These are phyloP conservation scores for Luehdorfia chinensis DNA, from an alignment of 1,140 invertebrate species.

Conservation along the genomic window DNA sequence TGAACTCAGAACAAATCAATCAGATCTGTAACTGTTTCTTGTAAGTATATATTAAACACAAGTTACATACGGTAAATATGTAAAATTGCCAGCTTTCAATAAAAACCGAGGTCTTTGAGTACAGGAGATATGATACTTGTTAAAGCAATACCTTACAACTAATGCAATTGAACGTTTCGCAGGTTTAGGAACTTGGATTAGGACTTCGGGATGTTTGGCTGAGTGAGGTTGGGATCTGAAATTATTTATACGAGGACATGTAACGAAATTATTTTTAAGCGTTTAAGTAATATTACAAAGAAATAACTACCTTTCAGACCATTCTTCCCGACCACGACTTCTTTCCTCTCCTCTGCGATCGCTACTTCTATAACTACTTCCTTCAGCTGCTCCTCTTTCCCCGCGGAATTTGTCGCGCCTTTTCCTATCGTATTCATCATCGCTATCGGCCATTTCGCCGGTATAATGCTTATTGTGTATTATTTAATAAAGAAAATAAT, in stretches of 20 bases:
- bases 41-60: too few species aligned
- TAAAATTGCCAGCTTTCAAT: too few species aligned
- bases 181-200: conserved; percentile 41
- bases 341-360: conserved; percentile 84
- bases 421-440: conserved; percentile 94
- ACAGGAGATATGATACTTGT: too few species aligned
- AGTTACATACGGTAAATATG: too few species aligned
- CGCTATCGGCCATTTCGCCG: conserved; percentile 89
- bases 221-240: conserved; percentile 60
- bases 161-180: conserved; percentile 46
- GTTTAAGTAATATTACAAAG: background rate
- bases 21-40: too few species aligned
- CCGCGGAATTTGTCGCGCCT: conserved; percentile 92
- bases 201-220: conserved; percentile 45
- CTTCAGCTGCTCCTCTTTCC: conserved; percentile 82
- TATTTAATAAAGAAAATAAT: too few species aligned
- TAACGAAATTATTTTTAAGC: background rate
- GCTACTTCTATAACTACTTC: conserved; percentile 86
- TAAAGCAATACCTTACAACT: conserved; percentile 50
- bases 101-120: too few species aligned
- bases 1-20: too few species aligned
- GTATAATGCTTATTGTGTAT: too few species aligned
- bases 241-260: background rate
- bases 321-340: conserved; percentile 82
- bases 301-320: conserved; percentile 80